Evolutionary conservation across 1,140 invertebrate species (phyloP), one percentile per base, ranked within the genome.

Genomic region (Lethocerus indicus): DNA sequence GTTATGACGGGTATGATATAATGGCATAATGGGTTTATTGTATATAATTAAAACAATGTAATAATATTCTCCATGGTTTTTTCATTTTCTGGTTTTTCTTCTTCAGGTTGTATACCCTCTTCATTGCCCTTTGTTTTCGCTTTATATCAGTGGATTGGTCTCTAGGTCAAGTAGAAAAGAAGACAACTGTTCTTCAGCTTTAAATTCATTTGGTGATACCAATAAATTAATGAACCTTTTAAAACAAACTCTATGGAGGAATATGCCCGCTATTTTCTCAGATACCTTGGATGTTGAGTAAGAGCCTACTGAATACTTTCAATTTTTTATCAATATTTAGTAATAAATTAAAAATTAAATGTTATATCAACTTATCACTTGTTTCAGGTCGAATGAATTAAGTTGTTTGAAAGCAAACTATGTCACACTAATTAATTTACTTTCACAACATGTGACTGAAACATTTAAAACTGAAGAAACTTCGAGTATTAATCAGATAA

Each of bases 161-260:
- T 24, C 63, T 2, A 54, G 53, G 4, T 55, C 58, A 41, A 47
- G 52, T 14, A 21, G 50, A 24, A 14, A 51, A 5, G 39, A 21
- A 1, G 24, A 53, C 45, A 46, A 47, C 0, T 37, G 51, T 9
- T 51, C 52, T 18, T 55, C 53, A 14, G 55, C 61, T 9, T 56
- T 74, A 12, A 67, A 64, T 24, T 52, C 60, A 1, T 66, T 65
- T 41, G 52, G 60, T 25, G 49, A 55, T 25, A 62, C 64, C 54
- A 54, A 61, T 4, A 46, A 53, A 14, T 62, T 69, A 43, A 52
- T 75, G 3, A 58, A 59, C 27, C 49, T 53, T 13, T 25, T 74
- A 9, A 66, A 67, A 42, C 56, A 63, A 29, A 61, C 68, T 14
- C 53, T 75, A 2, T 75, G 73, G 74, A 61, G 56, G 6, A 73